Base-by-base conservation (phyloP, 2,113 vertebrate species). In the Riparia riparia region DNA sequence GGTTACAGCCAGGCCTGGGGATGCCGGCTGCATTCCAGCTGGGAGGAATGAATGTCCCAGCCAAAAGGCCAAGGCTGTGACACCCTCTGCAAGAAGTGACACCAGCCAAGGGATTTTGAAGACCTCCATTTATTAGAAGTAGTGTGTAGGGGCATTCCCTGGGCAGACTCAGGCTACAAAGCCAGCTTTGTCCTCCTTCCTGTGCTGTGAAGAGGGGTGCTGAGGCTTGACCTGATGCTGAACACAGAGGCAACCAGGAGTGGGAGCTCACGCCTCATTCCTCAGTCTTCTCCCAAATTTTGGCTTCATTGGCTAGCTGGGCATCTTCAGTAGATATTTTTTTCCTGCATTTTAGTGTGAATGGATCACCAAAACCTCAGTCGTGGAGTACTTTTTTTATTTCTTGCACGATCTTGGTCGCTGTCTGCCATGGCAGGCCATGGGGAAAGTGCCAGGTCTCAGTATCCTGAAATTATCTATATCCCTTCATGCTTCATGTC, bases 181-280 rank as follows among this genome's bases (percentile, higher is more conserved):
- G 64, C 24, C 58, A 41, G 37, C 53, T 79, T 39, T 68, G 17
- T 82, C 7, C 42, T 68, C n/a, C 37, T 44, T 31, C n/a, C 25
- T 13, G 41, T 2, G 3, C 50, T 15, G 12, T 6, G 14, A 14
- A 2, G 0, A 4, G 42, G 39, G 72, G 39, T 63, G 61, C 74
- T 22, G 7, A 10, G 11, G 47, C 51, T 63, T 13, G 4, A 10
- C 77, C 8, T 14, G 32, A 1, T 45, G 73, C 77, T 70, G 13
- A 68, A 9, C 73, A 34, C 47, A 15, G 10, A 89, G 93, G 65
- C 84, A 95, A 44, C 92, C 92, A 91, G 88, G 49, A 94, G 94
- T 87, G 82, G 94, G 92, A 96, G 88, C 85, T 94, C 90, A 85
- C 0, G 10, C 31, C 82, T 57, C 53, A 2, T 53, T 18, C 66